Base-by-base conservation (phyloP, 92 coral and sea anemone species). In the Bergia puertoricense region DNA sequence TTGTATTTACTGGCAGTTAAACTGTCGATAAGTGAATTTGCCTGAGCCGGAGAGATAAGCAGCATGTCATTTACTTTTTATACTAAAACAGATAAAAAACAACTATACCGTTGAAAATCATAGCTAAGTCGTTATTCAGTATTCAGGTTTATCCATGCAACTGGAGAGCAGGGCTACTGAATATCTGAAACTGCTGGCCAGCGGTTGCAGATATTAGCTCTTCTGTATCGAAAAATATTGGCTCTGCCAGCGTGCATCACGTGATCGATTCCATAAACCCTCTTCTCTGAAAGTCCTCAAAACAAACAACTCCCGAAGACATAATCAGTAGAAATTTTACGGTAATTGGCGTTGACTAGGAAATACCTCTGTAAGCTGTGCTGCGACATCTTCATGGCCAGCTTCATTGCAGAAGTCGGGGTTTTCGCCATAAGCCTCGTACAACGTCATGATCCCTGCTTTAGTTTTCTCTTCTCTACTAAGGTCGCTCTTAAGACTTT, bases 11-110 rank as follows among this genome's bases (percentile, higher is more conserved):
- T 95, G 59, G 97, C 98, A 86, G 92, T 92, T 72, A 97, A 86
- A 89, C 99, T 97, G 80, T 97, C 94, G 67, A 97, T 95, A 78
- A 97, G 93, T 39, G 98, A 96, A 89, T 95, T 93, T 37, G 96
- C 99, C 99, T 97, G 91, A 11, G 42, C 30, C 30, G 88, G 44
- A 76, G 51, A 59, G 1, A 86, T 37, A 81, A 74, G 50, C 36
- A 56, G 37, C 50, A 76, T 2, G 45, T 59, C 41, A 80, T 8
- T 1, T 16, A 76, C 40, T 40, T 22, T 54, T 6, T n/a, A 20
- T 11, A 22, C 46, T 73, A 6, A 16, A 8, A 74, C 45, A 74
- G 85, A 54, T 46, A 8, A 11, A 10, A 54, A 51, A 51, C 7
- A 51, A 51, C 57, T 51, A 9, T 51, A 51, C 57, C 11, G 57